Percentiles rank a stretch among this genome's conserved stretches.
Conservation (phyloP, 2,888 invertebrate genomes). For the Gastracanthus pulcherrimus region DNA sequence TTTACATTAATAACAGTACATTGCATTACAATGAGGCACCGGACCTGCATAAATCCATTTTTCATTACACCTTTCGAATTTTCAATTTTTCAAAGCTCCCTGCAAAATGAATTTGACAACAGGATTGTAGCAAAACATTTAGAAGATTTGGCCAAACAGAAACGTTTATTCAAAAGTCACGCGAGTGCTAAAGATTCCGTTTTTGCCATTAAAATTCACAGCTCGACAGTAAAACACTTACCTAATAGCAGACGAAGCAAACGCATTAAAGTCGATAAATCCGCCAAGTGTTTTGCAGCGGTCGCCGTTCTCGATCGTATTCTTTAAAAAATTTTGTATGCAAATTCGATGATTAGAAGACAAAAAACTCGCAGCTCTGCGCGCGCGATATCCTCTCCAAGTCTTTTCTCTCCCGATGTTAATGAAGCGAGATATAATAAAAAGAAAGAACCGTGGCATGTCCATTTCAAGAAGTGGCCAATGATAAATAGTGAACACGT, state of each 20-base stretch:
- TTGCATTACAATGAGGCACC: not conserved
- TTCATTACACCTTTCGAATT: not conserved
- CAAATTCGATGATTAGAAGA: slow-evolving; percentile 39
- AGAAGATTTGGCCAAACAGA: not conserved
- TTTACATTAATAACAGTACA: slow-evolving; percentile 1
- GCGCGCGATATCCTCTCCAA: slow-evolving; percentile 7
- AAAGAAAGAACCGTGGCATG: not conserved
- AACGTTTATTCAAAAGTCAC: not conserved
- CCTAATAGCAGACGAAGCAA: too few relatives aligned
- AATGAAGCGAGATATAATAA: slow-evolving; percentile 16
- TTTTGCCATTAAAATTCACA: slow-evolving; percentile 17
- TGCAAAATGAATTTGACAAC: not conserved
- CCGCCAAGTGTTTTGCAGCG: not conserved
- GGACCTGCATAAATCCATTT: slow-evolving; percentile 2
- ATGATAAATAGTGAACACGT: slow-evolving; percentile 48
- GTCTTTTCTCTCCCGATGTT: not conserved
- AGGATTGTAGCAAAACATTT: not conserved
- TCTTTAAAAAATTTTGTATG: slow-evolving; percentile 34
- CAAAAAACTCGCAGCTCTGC: slow-evolving; percentile 40
- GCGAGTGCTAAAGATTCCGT: not conserved
- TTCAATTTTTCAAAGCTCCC: not conserved
- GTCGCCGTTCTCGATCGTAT: not conserved
- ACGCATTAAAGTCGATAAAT: slow-evolving; percentile 13
- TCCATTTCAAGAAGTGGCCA: not conserved
- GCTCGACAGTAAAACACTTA: not conserved